Percentiles rank a stretch among this genome's conserved stretches.
phyloP scores from a whole-genome alignment of 2,888 invertebrate genomes.

The Phasia obesa region DNA sequence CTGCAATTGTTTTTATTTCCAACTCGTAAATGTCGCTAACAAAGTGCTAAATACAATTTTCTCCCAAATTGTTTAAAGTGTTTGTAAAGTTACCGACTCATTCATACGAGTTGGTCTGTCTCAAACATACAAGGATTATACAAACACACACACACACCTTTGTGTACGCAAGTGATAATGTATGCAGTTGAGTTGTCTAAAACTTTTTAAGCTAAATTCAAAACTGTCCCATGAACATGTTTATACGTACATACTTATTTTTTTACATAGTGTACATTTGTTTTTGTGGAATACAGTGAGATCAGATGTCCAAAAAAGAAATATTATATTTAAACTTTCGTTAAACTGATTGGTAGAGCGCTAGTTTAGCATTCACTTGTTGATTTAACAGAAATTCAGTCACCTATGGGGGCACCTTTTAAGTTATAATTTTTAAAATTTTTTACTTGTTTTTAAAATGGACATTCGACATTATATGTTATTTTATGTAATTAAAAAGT shows the following conservation, averaged over 20 bases:
- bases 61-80: constrained; percentile 56
- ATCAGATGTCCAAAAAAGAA: background rate
- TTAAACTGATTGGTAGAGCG: no score
- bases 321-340: no score
- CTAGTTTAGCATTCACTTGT: no score
- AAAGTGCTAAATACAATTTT: constrained; percentile 65
- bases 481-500: no score
- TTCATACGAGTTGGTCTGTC: constrained; percentile 31
- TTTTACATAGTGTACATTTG: constrained; percentile 24
- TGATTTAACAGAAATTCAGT: no score
- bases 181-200: constrained; percentile 1
- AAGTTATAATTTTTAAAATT: no score
- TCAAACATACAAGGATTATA: constrained; percentile 3
- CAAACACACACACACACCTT: background rate
- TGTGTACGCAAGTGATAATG: background rate
- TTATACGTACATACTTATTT: constrained; percentile 32
- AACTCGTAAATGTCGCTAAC: constrained; percentile 44
- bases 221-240: constrained; percentile 53
- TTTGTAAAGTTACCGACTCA: constrained; percentile 37
- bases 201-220: constrained; percentile 34
- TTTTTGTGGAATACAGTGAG: background rate
- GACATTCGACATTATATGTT: no score
- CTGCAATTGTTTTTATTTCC: background rate
- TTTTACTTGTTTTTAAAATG: no score
- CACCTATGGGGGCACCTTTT: no score